phyloP scores from a whole-genome alignment of 2,888 invertebrate species.

The Heliconius sara region DNA sequence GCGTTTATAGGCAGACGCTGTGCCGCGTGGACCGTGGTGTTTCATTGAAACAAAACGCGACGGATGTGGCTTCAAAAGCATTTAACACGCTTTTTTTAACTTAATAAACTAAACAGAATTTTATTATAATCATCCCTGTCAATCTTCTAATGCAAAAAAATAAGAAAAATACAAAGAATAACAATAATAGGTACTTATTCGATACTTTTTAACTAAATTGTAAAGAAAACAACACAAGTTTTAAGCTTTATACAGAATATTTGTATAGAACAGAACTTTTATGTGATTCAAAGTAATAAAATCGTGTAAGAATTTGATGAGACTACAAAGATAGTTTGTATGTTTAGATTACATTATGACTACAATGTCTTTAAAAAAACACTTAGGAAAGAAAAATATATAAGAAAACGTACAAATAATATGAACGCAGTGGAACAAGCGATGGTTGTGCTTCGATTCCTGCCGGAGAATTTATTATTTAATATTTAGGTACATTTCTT shows the following conservation, averaged over 20 bases:
- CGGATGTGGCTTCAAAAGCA: no score
- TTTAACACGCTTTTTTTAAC: no score
- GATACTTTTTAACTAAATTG: conserved; percentile 15
- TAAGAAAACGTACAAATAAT: neutral
- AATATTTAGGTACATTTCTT: neutral
- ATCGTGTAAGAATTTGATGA: conserved; percentile 10
- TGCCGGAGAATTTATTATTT: neutral
- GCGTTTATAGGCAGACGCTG: no score
- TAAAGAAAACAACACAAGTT: conserved; percentile 6
- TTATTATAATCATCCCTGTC: no score
- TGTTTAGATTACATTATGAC: neutral
- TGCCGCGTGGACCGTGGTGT: no score
- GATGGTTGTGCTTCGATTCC: neutral
- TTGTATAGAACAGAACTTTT: conserved; percentile 2
- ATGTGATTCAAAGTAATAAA: conserved; percentile 20
- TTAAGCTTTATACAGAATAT: neutral
- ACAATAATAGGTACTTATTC: neutral
- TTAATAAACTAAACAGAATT: no score
- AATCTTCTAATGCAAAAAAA: neutral
- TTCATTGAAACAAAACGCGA: no score
- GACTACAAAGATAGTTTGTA: conserved; percentile 5
- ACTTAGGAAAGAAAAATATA: neutral
- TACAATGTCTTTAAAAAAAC: conserved; percentile 15
- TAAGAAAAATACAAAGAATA: neutral
- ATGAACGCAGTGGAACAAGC: no score